Base-by-base conservation (phyloP, 1,140 invertebrate species). In the Sitodiplosis mosellana region DNA sequence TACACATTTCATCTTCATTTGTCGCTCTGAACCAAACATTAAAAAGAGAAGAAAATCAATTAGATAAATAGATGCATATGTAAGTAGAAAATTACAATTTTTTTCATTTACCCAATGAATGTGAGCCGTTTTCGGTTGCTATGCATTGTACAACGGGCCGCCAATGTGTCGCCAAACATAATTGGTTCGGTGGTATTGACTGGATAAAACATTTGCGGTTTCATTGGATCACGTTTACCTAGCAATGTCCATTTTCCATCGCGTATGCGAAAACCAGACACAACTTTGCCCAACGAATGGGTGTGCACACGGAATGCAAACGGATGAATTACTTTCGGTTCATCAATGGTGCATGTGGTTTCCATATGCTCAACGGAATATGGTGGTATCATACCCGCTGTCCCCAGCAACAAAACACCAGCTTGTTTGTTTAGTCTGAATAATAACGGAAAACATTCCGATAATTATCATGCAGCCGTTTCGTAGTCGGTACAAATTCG, bases 1-100 rank as follows among this genome's bases (percentile, higher is more conserved):
- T 99, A 70, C 95, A 99, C 95, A 99, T 99, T 70, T 99, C 95
- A 61, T 99, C 90, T 18, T 83, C 74, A 54, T 87, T 87, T 14
- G 92, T 95, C 7, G 78, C 64, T 1, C 87, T 87, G 62, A 43
- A 61, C 59, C 46, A 33, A 37, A 49, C 40, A 49, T 40, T 38
- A 37, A 46, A 43, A 49, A 41, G 44, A 45, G 48, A 46, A 22
- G 33, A 47, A 21, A 44, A 42, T 42, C 10, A 42, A 42, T 12
- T 41, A 41, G 8, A 41, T 6, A 10, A 8, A 41, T 15, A 8
- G 15, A 6, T 41, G 8, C 6, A 8, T 41, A 41, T 41, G 8
- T 15, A 8, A 15, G 5, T 15, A 15, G n/a, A n/a, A n/a, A n/a
- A 17, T 38, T 38, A 38, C n/a, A 14, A 6, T 17, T n/a, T 38